Conservation (phyloP, 2,888 invertebrate species). For the Fragum sueziense region DNA sequence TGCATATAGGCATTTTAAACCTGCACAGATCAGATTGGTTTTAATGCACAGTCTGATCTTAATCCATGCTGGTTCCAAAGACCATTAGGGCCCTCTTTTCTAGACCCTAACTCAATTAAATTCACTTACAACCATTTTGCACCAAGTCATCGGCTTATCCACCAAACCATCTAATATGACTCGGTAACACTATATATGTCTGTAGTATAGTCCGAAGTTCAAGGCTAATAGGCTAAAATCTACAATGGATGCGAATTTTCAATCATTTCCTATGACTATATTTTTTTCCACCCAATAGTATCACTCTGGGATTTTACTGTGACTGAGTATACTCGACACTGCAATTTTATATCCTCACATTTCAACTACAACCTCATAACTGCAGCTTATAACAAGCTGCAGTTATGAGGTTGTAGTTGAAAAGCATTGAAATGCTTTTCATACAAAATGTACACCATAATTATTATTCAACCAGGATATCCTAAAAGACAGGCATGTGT, state of each 20-base stretch:
- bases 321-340: neutral
- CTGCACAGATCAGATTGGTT: neutral
- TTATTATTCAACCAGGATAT: neutral
- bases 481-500: neutral
- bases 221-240: neutral
- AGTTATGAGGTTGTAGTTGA: too few relatives aligned
- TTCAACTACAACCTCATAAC: too few relatives aligned
- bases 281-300: neutral
- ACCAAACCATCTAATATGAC: neutral
- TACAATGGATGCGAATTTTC: neutral
- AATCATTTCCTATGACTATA: neutral
- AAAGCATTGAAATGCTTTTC: neutral
- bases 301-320: neutral
- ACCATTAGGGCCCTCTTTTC: neutral
- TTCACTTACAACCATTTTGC: too few relatives aligned
- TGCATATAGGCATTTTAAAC: neutral
- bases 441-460: neutral
- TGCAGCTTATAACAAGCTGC: too few relatives aligned
- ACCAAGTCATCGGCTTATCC: too few relatives aligned
- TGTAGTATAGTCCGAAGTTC: neutral
- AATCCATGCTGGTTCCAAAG: neutral
- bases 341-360: neutral
- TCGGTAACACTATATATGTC: too few relatives aligned
- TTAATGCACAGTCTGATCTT: neutral
- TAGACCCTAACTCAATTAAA: too few relatives aligned